Base-by-base conservation (phyloP, 2,888 invertebrate species). In the Notodonta dromedarius region DNA sequence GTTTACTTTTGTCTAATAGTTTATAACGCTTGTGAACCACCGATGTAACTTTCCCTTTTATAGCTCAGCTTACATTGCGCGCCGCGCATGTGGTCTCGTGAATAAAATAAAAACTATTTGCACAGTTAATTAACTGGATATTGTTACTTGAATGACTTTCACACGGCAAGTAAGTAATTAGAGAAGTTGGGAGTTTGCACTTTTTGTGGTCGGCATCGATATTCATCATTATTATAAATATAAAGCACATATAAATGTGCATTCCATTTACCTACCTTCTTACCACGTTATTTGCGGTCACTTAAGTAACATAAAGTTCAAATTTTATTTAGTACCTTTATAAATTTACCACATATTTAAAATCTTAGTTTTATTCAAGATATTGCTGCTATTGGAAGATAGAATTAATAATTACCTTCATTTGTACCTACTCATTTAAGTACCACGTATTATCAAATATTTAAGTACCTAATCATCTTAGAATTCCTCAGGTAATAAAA, bases 41-140 rank as follows among this genome's bases (percentile, higher is more conserved):
- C n/a, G 46, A 42, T 11, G 12, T 12, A 7, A 73, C 70, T 75
- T 78, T 79, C 74, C 67, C 66, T 72, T 67, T 69, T 62, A 68
- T 53, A 68, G 76, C 78, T 78, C 74, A 74, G 71, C 73, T 80
- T 78, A 74, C 79, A 74, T 69, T 70, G 65, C 69, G 59, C 67
- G 74, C 53, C 61, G 61, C 52, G 65, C 61, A 70, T 73, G 71
- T 70, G 72, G 69, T 73, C 70, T 71, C 66, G 70, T 62, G 63
- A 70, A 70, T 67, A 70, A 60, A 66, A 77, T 73, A 70, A 78
- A 73, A 73, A 76, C 73, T 67, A 69, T 72, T 70, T 75, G 68
- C 64, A 63, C 63, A 67, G 67, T 61, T 70, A 39, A 60, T 61
- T 70, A 39, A 60, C 54, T 69, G 56, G 61, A 67, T 77, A 73